Conservation (phyloP, 2,888 invertebrate species). For the Lochmaea capreae region DNA sequence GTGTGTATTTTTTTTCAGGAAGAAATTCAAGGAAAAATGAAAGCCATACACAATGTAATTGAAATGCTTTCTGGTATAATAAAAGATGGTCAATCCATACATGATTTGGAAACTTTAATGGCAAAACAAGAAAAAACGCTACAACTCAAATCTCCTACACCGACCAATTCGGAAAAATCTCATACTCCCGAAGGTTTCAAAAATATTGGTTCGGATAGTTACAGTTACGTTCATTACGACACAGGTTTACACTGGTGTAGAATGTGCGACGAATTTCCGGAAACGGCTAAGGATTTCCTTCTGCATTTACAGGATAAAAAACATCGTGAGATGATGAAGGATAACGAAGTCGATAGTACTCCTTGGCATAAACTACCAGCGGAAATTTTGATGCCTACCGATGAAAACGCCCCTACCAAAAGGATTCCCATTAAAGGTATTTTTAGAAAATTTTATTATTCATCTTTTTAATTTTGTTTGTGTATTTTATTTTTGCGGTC, state of each 20-base stretch:
- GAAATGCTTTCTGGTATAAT: conserved; percentile 89
- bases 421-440: conserved; percentile 84
- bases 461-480: conserved; percentile 74
- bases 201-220: neutral
- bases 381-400: conserved; percentile 75
- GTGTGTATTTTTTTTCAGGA: conserved; percentile 68
- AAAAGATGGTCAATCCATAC: conserved; percentile 73
- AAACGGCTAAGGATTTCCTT: conserved; percentile 86
- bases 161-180: conserved; percentile 10
- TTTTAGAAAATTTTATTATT: conserved; percentile 58
- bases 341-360: conserved; percentile 76
- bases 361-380: conserved; percentile 78
- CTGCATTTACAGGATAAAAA: conserved; percentile 84
- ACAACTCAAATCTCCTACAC: conserved; percentile 15
- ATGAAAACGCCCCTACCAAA: conserved; percentile 79
- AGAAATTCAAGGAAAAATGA: conserved; percentile 82
- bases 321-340: conserved; percentile 75
- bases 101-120: conserved; percentile 61
- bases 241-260: conserved; percentile 93
- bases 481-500: neutral
- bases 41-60: conserved; percentile 87
- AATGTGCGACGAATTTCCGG: conserved; percentile 86
- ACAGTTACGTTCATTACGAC: conserved; percentile 83
- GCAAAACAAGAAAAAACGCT: conserved; percentile 12
- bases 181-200: conserved; percentile 11